Conservation (phyloP, 2,797 vertebrate species). For the Neosilurus mollespiculum region DNA sequence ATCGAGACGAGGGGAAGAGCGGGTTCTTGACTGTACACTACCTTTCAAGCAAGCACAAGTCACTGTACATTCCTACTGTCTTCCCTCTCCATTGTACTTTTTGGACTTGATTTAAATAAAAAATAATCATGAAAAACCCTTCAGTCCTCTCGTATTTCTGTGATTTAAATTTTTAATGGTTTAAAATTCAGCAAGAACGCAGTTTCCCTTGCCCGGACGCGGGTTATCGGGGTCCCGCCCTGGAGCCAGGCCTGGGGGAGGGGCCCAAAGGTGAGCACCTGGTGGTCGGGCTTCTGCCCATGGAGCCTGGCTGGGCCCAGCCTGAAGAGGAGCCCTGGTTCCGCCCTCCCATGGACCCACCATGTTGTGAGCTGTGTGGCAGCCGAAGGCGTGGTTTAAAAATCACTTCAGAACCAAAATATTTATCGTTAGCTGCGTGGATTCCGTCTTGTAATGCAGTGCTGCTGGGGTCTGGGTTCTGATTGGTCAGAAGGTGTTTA, state of each 20-base stretch:
- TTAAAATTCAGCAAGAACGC: too few relatives aligned
- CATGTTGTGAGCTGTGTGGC: too few relatives aligned
- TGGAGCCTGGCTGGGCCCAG: too few relatives aligned
- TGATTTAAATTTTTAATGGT: background rate
- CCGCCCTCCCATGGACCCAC: too few relatives aligned
- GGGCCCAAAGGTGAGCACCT: too few relatives aligned
- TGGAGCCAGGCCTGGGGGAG: too few relatives aligned
- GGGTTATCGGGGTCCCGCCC: too few relatives aligned
- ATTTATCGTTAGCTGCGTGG: background rate
- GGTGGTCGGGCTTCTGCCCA: too few relatives aligned
- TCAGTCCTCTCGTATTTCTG: background rate
- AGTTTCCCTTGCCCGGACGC: too few relatives aligned
- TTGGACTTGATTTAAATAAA: constrained; percentile 56
- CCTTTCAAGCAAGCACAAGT: constrained; percentile 70
- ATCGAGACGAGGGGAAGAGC: constrained; percentile 28
- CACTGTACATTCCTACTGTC: constrained; percentile 40
- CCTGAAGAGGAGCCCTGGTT: too few relatives aligned
- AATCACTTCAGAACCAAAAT: too few relatives aligned
- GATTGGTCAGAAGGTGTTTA: background rate
- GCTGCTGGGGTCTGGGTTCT: background rate
- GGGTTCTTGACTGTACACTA: constrained; percentile 70
- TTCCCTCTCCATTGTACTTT: constrained; percentile 15
- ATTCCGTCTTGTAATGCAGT: background rate
- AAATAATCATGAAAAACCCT: constrained; percentile 41
- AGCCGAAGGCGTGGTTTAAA: too few relatives aligned